Base-by-base conservation (phyloP, 2,888 invertebrate species). In the Ashinkailepas kermadecensis region DNA sequence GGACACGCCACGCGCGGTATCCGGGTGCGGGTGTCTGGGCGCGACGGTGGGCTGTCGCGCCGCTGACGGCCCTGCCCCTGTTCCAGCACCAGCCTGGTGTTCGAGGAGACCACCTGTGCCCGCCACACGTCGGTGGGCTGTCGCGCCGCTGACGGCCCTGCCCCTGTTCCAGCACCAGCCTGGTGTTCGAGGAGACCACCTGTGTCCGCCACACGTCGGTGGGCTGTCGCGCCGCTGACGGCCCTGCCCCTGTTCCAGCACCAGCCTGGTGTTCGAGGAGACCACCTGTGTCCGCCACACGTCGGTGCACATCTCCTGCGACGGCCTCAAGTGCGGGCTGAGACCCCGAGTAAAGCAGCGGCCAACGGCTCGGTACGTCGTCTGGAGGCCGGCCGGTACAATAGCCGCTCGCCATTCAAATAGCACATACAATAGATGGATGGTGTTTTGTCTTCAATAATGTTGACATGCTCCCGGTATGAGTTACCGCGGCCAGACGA, bases 321-420 rank as follows among this genome's bases (percentile, higher is more conserved):
- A 90, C 82, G 90, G 90, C 82, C 88, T 93, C 80, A 91, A 93
- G 86, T 93, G 94, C 86, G 93, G 94, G 15, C 90, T 92, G 84
- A 87, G 92, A 84, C 92, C 93, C 0, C 91, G 92, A 85, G 90
- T 91, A 39, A 89, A 90, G 82, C 89, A 90, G 83, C 90, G 91
- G 85, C 59, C 59, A 1, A 59, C 59, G 12, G 59, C 59, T 13
- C 59, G 11, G 80, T 79, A n/a, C 39, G 39, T 39, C 4, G 39
- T 4, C 4, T 4, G 39, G 39, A 39, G 39, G 39, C 39, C 4
- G 39, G 39, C 4, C 39, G 39, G 2, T 39, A 39, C 39, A 39
- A 39, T 4, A 39, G 39, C 39, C 39, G 39, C 39, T 39, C 39
- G 39, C 4, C 39, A 39, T 39, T 39, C 39, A 39, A 39, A 39